These are phyloP conservation scores for Archivesica marissinica DNA, from an alignment of 1,140 invertebrate genomes.

Conservation along the genomic window DNA sequence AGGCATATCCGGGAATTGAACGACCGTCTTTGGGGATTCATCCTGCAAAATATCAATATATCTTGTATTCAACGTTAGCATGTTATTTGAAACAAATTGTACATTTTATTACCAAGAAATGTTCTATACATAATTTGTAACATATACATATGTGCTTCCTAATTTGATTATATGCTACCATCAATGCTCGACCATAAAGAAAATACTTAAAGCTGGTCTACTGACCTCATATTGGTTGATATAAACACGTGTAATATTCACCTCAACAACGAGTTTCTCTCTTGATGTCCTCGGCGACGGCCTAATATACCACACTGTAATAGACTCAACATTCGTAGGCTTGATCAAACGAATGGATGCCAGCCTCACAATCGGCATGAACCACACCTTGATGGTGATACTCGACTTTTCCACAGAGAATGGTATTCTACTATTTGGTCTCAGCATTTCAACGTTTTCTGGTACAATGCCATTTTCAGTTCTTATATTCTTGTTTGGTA, in stretches of 20 bases:
- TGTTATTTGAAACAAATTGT: no score
- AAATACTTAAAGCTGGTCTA: no score
- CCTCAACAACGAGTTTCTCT: neutral
- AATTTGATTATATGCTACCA: no score
- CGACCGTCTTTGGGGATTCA: neutral
- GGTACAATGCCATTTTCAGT: neutral
- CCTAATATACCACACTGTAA: neutral
- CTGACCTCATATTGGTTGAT: no score
- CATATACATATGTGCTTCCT: no score
- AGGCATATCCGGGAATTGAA: conserved; percentile 23
- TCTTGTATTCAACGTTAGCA: no score
- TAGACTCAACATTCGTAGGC: neutral
- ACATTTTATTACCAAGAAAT: no score
- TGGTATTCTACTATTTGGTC: neutral
- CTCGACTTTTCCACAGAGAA: conserved; percentile 3
- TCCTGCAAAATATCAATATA: conserved; percentile 12
- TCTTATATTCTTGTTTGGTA: neutral
- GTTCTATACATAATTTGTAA: no score
- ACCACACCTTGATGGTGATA: neutral
- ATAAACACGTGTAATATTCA: no score
- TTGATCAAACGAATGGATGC: neutral
- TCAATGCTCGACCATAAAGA: no score
- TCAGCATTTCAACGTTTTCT: neutral
- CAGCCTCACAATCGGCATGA: neutral
- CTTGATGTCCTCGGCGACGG: neutral